Base-by-base conservation (phyloP, 1,140 invertebrate species). In the Papilio dardanus region DNA sequence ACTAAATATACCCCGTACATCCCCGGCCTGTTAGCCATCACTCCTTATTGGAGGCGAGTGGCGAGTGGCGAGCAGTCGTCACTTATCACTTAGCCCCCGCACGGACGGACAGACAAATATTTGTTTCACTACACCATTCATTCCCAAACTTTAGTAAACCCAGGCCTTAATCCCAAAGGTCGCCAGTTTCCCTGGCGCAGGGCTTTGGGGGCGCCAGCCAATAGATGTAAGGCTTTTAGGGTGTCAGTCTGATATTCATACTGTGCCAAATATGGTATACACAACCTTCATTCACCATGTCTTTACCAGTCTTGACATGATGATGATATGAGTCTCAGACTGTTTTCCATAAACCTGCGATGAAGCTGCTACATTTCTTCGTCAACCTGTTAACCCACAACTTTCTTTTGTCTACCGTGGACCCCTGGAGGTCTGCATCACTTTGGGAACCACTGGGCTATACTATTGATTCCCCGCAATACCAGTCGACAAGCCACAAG, bases 71-170 rank as follows among this genome's bases (percentile, higher is more conserved):
- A 71, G 40, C 69, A 42, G 21, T 50, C 69, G 16, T 71, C 69
- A 71, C 37, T 71, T 71, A 71, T 71, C 69, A 50, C 69, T 71
- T 31, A 50, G 30, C 69, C 24, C 42, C 12, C 16, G 37, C 24
- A 71, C 24, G 30, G 69, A 71, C 69, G 12, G 69, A 71, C 69
- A 6, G 42, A 71, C 69, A 71, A 71, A 71, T 50, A 71, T 71
- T 71, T 71, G 69, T 71, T 46, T 50, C 40, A 46, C 69, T 68
- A 8, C 37, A n/a, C 28, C 67, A 69, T 40, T 28, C 7, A 69
- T 69, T 69, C n/a, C 35, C 28, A 46, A 46, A 46, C 42, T 46
- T 46, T 19, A 4, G 42, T 46, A 16, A 5, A 19, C 42, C 42
- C n/a, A n/a, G 42, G n/a, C 6, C 42, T 19, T n/a, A n/a, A n/a